These are phyloP conservation scores for Campylomormyrus numenius DNA, from an alignment of 2,113 vertebrate species.

Conservation along the genomic window DNA sequence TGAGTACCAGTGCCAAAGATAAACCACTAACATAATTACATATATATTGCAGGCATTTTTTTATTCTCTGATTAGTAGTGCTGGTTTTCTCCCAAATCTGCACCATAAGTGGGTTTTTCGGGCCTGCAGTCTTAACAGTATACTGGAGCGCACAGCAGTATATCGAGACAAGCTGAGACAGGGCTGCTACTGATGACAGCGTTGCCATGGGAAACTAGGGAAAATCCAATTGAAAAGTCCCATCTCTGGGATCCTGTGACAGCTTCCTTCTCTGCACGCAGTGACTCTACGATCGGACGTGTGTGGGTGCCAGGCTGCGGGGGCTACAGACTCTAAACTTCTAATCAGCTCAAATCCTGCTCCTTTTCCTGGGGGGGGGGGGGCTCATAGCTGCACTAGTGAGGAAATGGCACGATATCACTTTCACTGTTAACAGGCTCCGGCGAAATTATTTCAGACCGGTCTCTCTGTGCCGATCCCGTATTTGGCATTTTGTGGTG, in stretches of 20 bases:
- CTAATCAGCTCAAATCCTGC: conserved; percentile 16
- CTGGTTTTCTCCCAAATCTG: neutral
- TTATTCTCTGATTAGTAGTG: neutral
- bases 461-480: neutral
- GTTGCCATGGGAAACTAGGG: conserved; percentile 1
- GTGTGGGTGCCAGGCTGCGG: neutral
- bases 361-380: neutral
- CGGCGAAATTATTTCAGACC: neutral
- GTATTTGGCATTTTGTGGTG: neutral
- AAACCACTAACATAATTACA: neutral
- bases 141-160: neutral
- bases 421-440: neutral
- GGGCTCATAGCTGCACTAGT: neutral
- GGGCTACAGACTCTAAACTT: neutral
- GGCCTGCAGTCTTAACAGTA: neutral
- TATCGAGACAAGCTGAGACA: neutral
- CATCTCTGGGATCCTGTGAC: conserved; percentile 1
- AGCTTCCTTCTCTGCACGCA: conserved; percentile 1
- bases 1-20: neutral
- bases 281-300: neutral
- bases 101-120: neutral
- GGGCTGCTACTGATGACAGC: neutral
- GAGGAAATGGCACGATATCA: neutral
- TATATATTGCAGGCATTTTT: neutral
- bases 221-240: neutral